Percentiles rank a stretch among this genome's conserved stretches.
These are phyloP conservation scores for Mactra quadrangularis DNA, from an alignment of 1,140 invertebrate species.

Conservation along the genomic window DNA sequence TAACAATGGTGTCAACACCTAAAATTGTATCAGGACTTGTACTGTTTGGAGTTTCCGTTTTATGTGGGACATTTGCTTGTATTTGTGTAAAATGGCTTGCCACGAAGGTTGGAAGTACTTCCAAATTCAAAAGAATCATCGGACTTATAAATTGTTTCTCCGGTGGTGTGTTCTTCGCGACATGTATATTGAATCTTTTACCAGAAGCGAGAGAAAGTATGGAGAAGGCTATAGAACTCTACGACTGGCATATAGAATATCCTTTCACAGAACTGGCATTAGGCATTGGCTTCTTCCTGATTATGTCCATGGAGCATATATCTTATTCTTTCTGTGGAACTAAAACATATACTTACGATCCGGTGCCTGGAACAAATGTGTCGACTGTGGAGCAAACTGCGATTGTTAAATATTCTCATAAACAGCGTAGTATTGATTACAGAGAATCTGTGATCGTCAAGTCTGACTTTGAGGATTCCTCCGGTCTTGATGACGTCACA, in stretches of 20 bases:
- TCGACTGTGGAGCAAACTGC: neutral
- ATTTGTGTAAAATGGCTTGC: constrained; percentile 23
- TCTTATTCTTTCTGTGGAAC: constrained; percentile 72
- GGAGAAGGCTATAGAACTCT: constrained; percentile 16
- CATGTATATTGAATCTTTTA: constrained; percentile 85
- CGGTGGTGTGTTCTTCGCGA: constrained; percentile 86
- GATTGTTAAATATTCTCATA: neutral
- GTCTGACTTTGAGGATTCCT: neutral
- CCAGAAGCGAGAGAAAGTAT: constrained; percentile 84
- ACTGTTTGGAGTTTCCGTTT: constrained; percentile 45
- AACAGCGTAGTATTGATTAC: neutral
- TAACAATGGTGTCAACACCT: constrained; percentile 2
- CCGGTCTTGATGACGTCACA: constrained; percentile 21
- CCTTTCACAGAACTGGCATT: constrained; percentile 76
- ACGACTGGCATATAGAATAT: constrained; percentile 45
- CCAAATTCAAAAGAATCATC: constrained; percentile 1
- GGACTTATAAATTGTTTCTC: constrained; percentile 83
- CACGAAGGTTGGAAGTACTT: neutral
- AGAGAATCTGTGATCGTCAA: neutral
- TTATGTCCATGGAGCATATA: constrained; percentile 85
- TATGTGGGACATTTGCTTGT: constrained; percentile 32
- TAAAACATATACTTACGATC: neutral
- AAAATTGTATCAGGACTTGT: constrained; percentile 20
- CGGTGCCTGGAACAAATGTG: neutral
- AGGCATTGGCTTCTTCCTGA: constrained; percentile 85